phyloP scores from a whole-genome alignment of 2,888 invertebrate species.

The Macrosoma leucophasiata region DNA sequence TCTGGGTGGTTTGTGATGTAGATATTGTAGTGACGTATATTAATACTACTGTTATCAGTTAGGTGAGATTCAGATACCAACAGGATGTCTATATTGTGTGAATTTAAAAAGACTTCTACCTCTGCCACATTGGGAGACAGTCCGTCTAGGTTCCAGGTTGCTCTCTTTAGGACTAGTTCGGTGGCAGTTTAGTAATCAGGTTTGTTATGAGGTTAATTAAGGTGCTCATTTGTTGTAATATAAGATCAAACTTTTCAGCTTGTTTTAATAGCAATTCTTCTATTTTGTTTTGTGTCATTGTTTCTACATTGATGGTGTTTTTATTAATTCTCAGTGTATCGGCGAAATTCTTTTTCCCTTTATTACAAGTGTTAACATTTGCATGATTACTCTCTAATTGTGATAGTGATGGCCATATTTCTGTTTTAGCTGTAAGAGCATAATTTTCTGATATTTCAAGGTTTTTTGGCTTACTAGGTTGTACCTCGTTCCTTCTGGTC shows the following conservation, averaged over 20 bases:
- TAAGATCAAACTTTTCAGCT: slow-evolving; percentile 19
- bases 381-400: no score
- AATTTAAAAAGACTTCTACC: not conserved
- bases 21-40: not conserved
- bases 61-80: slow-evolving; percentile 3
- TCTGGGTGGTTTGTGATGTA: slow-evolving; percentile 4
- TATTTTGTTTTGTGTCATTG: no score
- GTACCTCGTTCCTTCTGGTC: no score
- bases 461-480: no score
- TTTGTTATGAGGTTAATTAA: slow-evolving; percentile 17
- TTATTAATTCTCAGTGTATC: no score
- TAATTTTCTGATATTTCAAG: no score
- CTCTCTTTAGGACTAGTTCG: slow-evolving; percentile 12
- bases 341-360: no score
- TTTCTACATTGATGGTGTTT: no score
- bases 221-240: slow-evolving; percentile 20
- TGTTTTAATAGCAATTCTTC: slow-evolving; percentile 17
- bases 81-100: slow-evolving; percentile 2
- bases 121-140: slow-evolving; percentile 2
- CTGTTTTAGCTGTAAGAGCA: no score
- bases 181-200: slow-evolving; percentile 8
- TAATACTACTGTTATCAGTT: not conserved
- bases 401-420: no score
- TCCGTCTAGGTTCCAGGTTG: slow-evolving; percentile 25
- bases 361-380: no score